Base-by-base conservation (phyloP, 2,113 vertebrate species). In the Girardinichthys multiradiatus region DNA sequence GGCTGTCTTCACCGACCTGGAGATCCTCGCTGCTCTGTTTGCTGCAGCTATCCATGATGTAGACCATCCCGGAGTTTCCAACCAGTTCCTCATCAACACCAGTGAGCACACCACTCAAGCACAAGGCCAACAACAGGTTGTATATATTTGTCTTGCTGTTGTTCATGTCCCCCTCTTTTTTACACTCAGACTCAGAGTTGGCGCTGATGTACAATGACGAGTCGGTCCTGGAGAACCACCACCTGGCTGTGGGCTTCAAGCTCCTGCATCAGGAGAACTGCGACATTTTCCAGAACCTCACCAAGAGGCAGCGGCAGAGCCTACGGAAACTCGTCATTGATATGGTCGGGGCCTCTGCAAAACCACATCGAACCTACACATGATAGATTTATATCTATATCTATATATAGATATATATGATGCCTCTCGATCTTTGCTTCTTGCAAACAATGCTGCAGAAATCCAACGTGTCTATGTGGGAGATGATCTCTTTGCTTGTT, bases 1-100 rank as follows among this genome's bases (percentile, higher is more conserved):
- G 96, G 96, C 95, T 0, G 96, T 95, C 68, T 97, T 97, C 91
- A 96, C 96, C 0, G 96, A 97, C 68, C 89, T 97, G 78, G 96
- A 98, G 93, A 91, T 97, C 88, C 86, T 97, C 70, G 96, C 96
- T 1, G 95, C 95, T 73, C 94, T 98, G 79, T 97, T 97, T 0
- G 96, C 96, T 64, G 94, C 96, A 0, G 96, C 96, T 26, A 97
- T 98, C 86, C 96, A 98, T 0, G 96, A 97, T 0, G 96, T 97
- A 0, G 96, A 97, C 66, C 96, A 97, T 28, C 96, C 96, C 0
- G 96, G 96, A 0, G 96, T 97, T 26, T 98, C 96, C 77, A 98
- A 97, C 81, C 96, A 97, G 92, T 98, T 97, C 86, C 96, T 97
- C 89, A 96, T 98, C 89, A 98, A 96, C 90, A 98, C 96, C 85